Evolutionary conservation across 2,797 vertebrate genomes (phyloP).

Genomic region (Sebastiscus albofasciatus): DNA sequence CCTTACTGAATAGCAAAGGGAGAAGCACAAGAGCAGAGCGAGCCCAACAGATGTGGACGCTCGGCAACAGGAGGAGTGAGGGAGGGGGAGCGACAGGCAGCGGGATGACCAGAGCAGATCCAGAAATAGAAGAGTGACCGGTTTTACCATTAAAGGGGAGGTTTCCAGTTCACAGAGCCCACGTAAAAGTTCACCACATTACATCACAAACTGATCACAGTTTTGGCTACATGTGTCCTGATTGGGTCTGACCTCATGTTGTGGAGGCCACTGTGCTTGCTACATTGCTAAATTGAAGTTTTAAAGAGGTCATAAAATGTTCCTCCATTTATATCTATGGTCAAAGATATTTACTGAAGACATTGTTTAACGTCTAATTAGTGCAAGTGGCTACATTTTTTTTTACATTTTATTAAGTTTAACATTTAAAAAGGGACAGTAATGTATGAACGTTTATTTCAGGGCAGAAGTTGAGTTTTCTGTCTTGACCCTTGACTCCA

Average conservation of each 20-base stretch:
- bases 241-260: background rate
- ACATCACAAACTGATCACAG: background rate
- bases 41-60: background rate
- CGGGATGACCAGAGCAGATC: background rate
- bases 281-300: background rate
- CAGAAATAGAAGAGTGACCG: slow-evolving; percentile 50
- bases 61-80: background rate
- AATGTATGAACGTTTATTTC: background rate
- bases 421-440: background rate
- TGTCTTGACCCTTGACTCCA: background rate
- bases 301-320: background rate
- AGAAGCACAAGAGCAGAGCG: background rate
- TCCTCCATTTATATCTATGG: background rate
- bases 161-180: slow-evolving; percentile 7
- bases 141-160: slow-evolving; percentile 40
- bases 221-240: background rate
- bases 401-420: too few relatives aligned
- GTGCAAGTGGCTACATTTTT: background rate
- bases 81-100: background rate
- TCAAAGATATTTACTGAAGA: background rate
- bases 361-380: background rate
- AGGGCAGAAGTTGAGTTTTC: background rate
- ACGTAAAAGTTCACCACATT: background rate
- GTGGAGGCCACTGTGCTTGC: background rate
- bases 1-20: background rate